phyloP scores from a whole-genome alignment of 2,113 vertebrate genomes.

The Nyctibius bracteatus region DNA sequence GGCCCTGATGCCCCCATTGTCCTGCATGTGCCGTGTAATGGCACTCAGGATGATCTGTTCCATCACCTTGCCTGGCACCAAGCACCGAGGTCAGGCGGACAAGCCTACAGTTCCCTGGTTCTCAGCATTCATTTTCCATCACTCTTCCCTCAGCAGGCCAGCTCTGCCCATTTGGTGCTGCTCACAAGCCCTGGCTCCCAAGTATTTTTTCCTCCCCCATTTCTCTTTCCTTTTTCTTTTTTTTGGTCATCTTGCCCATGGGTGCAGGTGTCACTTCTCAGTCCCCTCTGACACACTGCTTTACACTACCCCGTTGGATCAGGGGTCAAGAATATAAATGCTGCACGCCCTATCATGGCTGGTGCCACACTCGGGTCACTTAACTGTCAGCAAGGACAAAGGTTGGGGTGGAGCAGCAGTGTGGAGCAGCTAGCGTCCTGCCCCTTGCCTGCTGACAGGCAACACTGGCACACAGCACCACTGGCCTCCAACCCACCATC shows the following conservation, averaged over 20 bases:
- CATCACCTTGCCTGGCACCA: no score
- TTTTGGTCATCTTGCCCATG: neutral
- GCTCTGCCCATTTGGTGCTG: neutral
- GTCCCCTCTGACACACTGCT: neutral
- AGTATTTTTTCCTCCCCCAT: neutral
- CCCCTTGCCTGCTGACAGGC: neutral
- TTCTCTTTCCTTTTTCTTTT: neutral
- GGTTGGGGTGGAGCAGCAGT: neutral
- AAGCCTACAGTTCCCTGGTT: no score
- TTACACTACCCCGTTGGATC: neutral
- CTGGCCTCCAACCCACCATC: neutral
- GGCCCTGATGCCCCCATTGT: no score
- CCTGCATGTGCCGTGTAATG: no score
- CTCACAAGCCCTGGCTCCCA: neutral
- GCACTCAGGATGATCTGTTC: no score
- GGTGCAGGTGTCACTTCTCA: neutral
- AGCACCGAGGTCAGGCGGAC: no score
- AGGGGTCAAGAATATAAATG: neutral
- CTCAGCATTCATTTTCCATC: neutral
- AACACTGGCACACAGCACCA: fast-evolving
- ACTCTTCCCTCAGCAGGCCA: neutral
- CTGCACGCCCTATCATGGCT: neutral
- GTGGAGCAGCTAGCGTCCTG: neutral
- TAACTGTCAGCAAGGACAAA: neutral
- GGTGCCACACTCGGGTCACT: no score